Conservation (phyloP, 2,888 invertebrate genomes). For the Xanthostigma xanthostigma region DNA sequence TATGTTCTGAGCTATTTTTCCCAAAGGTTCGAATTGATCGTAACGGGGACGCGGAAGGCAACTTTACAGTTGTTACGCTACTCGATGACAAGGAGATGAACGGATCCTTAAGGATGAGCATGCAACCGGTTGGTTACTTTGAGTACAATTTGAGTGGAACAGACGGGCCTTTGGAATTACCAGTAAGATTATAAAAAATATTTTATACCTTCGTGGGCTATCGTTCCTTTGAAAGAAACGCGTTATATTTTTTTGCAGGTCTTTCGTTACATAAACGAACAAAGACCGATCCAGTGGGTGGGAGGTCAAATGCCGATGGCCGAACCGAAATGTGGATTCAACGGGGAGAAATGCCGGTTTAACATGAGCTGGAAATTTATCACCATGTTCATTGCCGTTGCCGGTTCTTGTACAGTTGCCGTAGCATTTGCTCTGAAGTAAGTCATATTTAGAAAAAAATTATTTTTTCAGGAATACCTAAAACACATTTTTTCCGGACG, state of each 20-base stretch:
- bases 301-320: slow-evolving; percentile 68
- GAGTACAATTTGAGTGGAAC: slow-evolving; percentile 39
- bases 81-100: slow-evolving; percentile 40
- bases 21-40: slow-evolving; percentile 65
- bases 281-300: slow-evolving; percentile 68
- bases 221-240: slow-evolving; percentile 57
- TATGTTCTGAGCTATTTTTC: background rate
- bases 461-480: no score
- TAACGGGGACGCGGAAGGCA: slow-evolving; percentile 83
- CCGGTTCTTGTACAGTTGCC: slow-evolving; percentile 47
- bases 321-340: slow-evolving; percentile 85
- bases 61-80: slow-evolving; percentile 73
- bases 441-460: no score
- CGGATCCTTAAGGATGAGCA: slow-evolving; percentile 46
- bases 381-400: slow-evolving; percentile 45
- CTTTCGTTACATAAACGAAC: background rate
- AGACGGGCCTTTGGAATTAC: slow-evolving; percentile 37
- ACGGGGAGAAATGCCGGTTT: slow-evolving; percentile 63
- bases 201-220: slow-evolving; percentile 48
- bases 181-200: slow-evolving; percentile 32
- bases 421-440: slow-evolving; percentile 53
- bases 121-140: slow-evolving; percentile 66
- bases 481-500: no score
- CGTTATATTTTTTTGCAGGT: slow-evolving; percentile 34
- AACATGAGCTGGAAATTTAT: slow-evolving; percentile 43